Evolutionary conservation across 2,888 invertebrate species (phyloP), one percentile per base, ranked within the genome.

Genomic region (Synanthedon andrenaeformis): DNA sequence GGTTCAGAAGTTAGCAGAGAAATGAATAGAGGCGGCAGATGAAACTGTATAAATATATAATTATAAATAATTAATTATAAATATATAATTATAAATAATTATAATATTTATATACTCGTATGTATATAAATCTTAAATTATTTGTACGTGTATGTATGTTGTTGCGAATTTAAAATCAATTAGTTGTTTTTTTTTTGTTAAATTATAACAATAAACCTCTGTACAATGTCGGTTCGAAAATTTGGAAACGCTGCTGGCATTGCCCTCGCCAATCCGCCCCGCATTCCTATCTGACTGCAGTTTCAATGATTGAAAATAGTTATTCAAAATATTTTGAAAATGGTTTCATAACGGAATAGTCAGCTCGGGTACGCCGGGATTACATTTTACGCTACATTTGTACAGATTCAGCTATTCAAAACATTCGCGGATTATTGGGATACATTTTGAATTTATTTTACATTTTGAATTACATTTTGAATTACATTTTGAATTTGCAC

Each of bases 261-360:
- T 59, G 68, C 71, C 72, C 67, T 65, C 67, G 62, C 62, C 74
- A 67, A 67, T 68, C 71, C 73, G 60, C 74, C 71, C 76, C 70
- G 74, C 79, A 86, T 86, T 83, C 85, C 85, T 54, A 61, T 54
- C 64, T 64, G 66, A 60, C 76, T 78, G 82, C 84, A 83, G 84
- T 84, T 83, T 79, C 85, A 85, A 85, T 82, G 68, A 84, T 83
- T 85, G 83, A 84, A 85, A 86, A 86, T 82, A 82, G 84, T 82
- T 80, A 87, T 86, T 84, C 86, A 86, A 87, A 87, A 85, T 81
- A 85, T 84, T 87, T 87, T 87, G 83, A 87, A 87, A 87, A 84
- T 87, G 82, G 82, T 84, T 87, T 83, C 80, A 82, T 83, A 84
- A 79, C 83, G 77, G 74, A 65, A 67, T 69, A 69, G 72, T 66